Evolutionary conservation across 2,888 invertebrate genomes (phyloP), one percentile per base, ranked within the genome.

Genomic region (Harpalus rubripes): DNA sequence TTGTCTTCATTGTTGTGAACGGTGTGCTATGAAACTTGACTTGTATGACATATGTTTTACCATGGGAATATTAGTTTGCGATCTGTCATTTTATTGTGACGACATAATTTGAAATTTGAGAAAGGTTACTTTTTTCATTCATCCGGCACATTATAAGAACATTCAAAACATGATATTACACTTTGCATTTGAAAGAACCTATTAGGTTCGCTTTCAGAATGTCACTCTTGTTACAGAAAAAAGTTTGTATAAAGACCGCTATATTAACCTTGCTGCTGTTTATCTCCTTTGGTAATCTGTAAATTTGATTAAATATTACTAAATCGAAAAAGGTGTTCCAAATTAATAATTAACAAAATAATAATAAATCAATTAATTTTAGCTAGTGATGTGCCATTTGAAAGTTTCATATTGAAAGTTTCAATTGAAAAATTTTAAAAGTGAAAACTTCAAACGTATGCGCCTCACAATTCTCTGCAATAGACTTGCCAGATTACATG

Each of bases 1-100:
- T 61, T 79, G 78, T 78, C 44, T 44, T 44, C 72, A 74, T 74
- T 74, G 72, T 74, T 74, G 72, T 18, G 68, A 78, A 58, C 56
- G 58, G 18, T 16, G 44, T 78, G 16, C 58, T 78, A 52, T 22
- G 56, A 22, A 78, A 58, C 52, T 76, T 41, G 61, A 79, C 79
- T 79, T 79, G 59, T 79, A 32, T 61, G 58, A 79, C 58, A 74
- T 74, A 16, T 79, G 61, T 79, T 79, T 79, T 56, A 79, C 32
- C 79, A 79, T 79, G 59, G 79, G 79, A 79, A 79, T 59, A 79
- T 79, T 79, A 74, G 72, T 74, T 74, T 74, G 72, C 41, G 72
- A 74, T 74, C 72, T 74, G 72, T 74, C 72, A 74, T 74, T 74
- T 74, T 44, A 74, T 74, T 74, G 44, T 44, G 72, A 68, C 68